Base-by-base conservation (phyloP, 2,113 vertebrate species). In the Colistium nudipinnis region DNA sequence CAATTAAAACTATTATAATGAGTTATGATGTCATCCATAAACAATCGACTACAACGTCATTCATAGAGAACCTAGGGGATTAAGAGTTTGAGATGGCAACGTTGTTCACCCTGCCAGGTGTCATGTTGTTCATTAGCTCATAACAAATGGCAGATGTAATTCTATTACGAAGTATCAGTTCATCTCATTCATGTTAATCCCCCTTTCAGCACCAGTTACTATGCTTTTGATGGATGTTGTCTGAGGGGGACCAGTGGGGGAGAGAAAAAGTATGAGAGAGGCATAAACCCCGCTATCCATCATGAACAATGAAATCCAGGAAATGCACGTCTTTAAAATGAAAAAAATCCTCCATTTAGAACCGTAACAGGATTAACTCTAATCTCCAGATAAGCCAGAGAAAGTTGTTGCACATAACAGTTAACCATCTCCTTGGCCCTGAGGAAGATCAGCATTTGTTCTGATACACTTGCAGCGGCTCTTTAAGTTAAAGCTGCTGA, bases 321-420 rank as follows among this genome's bases (percentile, higher is more conserved):
- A 74, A 78, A 73, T 80, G 59, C 73, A 64, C 31, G 35, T 73
- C 52, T 64, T 24, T 13, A 35, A 65, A 78, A 61, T 63, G 41
- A 66, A 78, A 65, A 62, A 57, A 62, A 51, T 36, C 38, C 31
- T 48, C 25, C 5, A n/a, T n/a, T n/a, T n/a, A n/a, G n/a, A n/a
- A n/a, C n/a, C n/a, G n/a, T n/a, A n/a, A n/a, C n/a, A n/a, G n/a
- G n/a, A n/a, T n/a, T 27, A 33, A 35, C 53, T 35, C 17, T 59
- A 82, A 66, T 59, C 44, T 53, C 27, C 47, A 16, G 47, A 4
- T 0, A 35, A 64, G 41, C 57, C 36, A 41, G 59, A 45, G 36
- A 47, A 61, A 52, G 36, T 39, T 43, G 24, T 31, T 49, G 35
- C 48, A 45, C 30, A 52, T 33, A 20, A 9, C 22, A 25, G 17